A percentile compares a stretch with the other conserved stretches of the same genome.
phyloP scores from a whole-genome alignment of 2,888 invertebrate genomes.

The Coenonympha glycerion region DNA sequence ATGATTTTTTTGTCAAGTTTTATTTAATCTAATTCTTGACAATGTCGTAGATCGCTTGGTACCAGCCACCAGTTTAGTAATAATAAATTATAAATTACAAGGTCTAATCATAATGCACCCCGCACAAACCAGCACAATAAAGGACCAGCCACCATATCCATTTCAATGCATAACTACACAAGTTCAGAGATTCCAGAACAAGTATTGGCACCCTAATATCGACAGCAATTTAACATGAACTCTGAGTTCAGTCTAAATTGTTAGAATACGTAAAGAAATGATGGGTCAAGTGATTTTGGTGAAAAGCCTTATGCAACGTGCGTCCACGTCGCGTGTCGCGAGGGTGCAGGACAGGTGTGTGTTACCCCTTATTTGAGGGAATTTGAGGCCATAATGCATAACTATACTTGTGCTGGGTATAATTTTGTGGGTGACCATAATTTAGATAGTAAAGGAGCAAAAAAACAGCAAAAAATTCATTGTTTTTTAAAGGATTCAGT shows the following conservation, averaged over 20 bases:
- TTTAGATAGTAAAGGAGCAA: no score
- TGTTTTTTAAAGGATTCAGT: no score
- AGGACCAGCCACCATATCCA: constrained; percentile 51
- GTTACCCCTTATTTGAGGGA: constrained; percentile 68
- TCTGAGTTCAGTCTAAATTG: constrained; percentile 17
- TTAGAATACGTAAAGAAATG: constrained; percentile 16
- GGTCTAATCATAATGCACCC: constrained; percentile 39
- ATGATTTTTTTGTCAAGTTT: no score
- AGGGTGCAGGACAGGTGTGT: constrained; percentile 71
- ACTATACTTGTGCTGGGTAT: constrained; percentile 49
- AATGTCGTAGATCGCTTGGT: neutral
- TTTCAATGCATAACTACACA: constrained; percentile 65
- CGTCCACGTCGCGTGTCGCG: constrained; percentile 63
- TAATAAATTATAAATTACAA: constrained; percentile 24
- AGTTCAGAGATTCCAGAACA: constrained; percentile 52
- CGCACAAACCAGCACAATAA: constrained; percentile 39
- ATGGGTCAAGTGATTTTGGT: constrained; percentile 47
- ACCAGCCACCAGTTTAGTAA: constrained; percentile 12
- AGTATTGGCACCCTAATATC: constrained; percentile 46
- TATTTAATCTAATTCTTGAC: no score
- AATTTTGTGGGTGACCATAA: constrained; percentile 43
- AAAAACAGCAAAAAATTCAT: no score
- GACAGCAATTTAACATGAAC: constrained; percentile 40
- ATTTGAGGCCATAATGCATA: constrained; percentile 60
- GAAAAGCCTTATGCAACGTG: constrained; percentile 46